Evolutionary conservation across 2,797 vertebrate species (phyloP).

Genomic region (Mormyrops boulengeri): DNA sequence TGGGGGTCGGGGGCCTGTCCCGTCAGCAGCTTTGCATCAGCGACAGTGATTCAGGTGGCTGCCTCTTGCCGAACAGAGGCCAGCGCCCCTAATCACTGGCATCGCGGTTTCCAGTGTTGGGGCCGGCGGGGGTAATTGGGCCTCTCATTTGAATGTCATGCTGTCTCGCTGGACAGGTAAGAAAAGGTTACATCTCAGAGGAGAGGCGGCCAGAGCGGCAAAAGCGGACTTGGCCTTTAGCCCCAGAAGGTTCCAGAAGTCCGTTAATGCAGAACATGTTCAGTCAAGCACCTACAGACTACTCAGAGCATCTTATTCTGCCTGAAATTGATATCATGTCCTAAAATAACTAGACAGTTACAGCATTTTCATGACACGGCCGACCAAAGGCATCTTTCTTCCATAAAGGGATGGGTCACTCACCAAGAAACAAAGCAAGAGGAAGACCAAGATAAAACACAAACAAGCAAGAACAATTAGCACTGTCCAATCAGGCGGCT

Average conservation of each 20-base stretch:
- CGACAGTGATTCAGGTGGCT: slow-evolving; percentile 44
- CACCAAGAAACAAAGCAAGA: slow-evolving; percentile 2
- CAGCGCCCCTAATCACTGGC: slow-evolving; percentile 30
- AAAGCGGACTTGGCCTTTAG: background rate
- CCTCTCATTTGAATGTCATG: slow-evolving; percentile 27
- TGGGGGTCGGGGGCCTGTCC: background rate
- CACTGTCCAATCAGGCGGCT: slow-evolving; percentile 1
- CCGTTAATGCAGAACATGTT: slow-evolving; percentile 36
- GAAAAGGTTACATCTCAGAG: slow-evolving; percentile 31
- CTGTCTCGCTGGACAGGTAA: slow-evolving; percentile 5
- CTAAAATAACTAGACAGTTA: background rate
- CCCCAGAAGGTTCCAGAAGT: background rate
- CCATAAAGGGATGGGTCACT: slow-evolving; percentile 27
- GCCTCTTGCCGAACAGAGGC: slow-evolving; percentile 31
- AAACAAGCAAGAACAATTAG: slow-evolving; percentile 32
- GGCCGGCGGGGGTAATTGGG: slow-evolving; percentile 20
- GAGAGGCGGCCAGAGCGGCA: slow-evolving; percentile 22
- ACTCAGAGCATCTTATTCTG: background rate
- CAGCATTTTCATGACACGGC: background rate
- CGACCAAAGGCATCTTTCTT: slow-evolving; percentile 16
- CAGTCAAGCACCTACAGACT: slow-evolving; percentile 28
- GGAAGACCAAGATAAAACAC: slow-evolving; percentile 14
- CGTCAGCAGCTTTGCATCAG: slow-evolving; percentile 18
- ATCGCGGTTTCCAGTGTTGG: slow-evolving; percentile 22
- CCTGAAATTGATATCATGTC: background rate